Conservation (phyloP, 2,888 invertebrate species). For the Lysandra bellargus region DNA sequence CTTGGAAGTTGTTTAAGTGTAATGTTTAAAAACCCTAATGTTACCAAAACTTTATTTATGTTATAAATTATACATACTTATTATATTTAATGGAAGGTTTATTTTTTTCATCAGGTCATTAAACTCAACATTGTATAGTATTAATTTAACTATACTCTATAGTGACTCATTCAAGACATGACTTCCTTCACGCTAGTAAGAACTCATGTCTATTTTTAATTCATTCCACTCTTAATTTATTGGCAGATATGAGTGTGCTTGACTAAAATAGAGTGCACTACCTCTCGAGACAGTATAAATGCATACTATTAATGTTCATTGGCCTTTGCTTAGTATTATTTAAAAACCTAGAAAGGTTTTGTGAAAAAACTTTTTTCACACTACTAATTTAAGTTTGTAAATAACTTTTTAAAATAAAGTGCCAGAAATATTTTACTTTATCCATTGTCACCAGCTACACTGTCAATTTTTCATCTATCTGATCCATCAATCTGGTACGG, state of each 20-base stretch:
- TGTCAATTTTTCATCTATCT: too few species aligned
- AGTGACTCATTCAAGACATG: background rate
- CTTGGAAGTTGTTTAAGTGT: too few species aligned
- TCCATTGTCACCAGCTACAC: too few species aligned
- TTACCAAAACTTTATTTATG: too few species aligned
- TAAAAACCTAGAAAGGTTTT: background rate
- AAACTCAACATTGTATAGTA: background rate
- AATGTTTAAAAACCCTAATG: too few species aligned
- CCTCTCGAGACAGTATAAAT: background rate
- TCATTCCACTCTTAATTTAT: constrained; percentile 13
- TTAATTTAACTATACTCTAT: background rate
- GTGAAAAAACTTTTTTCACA: background rate
- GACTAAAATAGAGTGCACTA: background rate
- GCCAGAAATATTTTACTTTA: too few species aligned
- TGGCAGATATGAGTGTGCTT: constrained; percentile 2
- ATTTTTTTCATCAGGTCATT: background rate
- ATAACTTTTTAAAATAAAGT: too few species aligned
- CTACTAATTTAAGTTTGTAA: too few species aligned
- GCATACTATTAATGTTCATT: background rate
- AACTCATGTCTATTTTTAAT: constrained; percentile 15
- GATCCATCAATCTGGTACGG: too few species aligned
- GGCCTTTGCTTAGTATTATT: background rate
- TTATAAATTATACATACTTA: too few species aligned
- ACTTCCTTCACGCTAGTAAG: background rate
- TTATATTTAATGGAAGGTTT: too few species aligned